Evolutionary conservation across 2,797 vertebrate species (phyloP), one percentile per base, ranked within the genome.

Genomic region (Cercopithecus hamlyni): DNA sequence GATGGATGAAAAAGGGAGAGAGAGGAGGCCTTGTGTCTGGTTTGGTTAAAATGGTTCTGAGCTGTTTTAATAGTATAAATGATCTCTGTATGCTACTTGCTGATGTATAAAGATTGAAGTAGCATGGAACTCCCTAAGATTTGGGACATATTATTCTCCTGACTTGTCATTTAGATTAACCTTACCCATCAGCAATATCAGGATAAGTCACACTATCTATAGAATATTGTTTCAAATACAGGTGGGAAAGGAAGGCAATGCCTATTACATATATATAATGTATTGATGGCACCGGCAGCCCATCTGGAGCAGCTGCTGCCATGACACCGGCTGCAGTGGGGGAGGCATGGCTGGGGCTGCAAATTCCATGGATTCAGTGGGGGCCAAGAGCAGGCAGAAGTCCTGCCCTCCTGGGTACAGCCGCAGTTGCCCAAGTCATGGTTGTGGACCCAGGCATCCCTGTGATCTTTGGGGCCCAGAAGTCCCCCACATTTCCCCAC

Each of bases 41-140:
- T 67, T 89, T 85, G 11, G 19, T 84, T 94, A 77, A 97, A 82
- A 93, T 55, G n/a, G 7, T 48, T 93, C 88, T 90, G 58, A 88
- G 12, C 9, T 94, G 39, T 79, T 57, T 61, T 94, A 52, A 45
- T 73, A 15, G 3, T 33, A 73, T 36, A 70, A 50, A 8, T 57
- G 12, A 19, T 81, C 75, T 43, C 36, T 88, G 36, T 72, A 45
- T 41, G 15, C 43, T 94, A 61, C 89, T 82, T 94, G 55, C 61
- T 94, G 39, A 57, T 30, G 4, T 73, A 43, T 45, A 55, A 90
- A 57, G 43, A 48, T 26, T 26, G 14, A 95, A 96, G 73, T 17
- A 82, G 33, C 36, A 73, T 14, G 14, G 50, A 92, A 70, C 26
- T 41, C 30, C 80, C 67, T 72, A 92, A 95, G 73, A 67, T 73